Conservation (phyloP, 2,888 invertebrate genomes). For the Laothoe populi region DNA sequence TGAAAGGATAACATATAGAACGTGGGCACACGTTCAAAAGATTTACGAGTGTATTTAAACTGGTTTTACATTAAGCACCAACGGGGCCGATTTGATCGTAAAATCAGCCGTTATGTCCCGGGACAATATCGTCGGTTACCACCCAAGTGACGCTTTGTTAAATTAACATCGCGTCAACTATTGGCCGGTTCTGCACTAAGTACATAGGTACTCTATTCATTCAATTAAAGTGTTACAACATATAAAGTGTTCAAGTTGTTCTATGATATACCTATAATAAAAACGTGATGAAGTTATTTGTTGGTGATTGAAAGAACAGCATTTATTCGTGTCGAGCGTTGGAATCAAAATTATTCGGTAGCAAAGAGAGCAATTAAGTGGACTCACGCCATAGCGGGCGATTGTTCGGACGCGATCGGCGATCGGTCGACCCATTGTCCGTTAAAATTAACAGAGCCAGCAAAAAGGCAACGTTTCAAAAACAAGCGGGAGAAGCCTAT, state of each 20-base stretch:
- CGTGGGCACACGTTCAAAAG: conserved; percentile 72
- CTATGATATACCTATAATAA: not conserved
- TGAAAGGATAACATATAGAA: conserved; percentile 20
- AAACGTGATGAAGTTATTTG: conserved; percentile 42
- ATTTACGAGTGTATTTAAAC: conserved; percentile 83
- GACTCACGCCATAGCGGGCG: conserved; percentile 59
- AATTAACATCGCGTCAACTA: conserved; percentile 74
- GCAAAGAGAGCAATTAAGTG: conserved; percentile 72
- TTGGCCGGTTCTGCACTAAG: conserved; percentile 41
- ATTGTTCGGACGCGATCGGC: conserved; percentile 66
- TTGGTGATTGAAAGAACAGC: conserved; percentile 39
- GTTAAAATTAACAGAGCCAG: conserved; percentile 66
- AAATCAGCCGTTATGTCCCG: conserved; percentile 73
- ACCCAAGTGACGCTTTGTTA: conserved; percentile 71
- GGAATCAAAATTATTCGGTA: conserved; percentile 61
- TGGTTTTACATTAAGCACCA: conserved; percentile 80
- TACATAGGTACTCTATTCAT: conserved; percentile 21
- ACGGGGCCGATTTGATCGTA: conserved; percentile 79
- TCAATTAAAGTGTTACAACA: conserved; percentile 23
- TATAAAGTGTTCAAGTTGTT: conserved; percentile 30
- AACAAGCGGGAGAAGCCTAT: conserved; percentile 39
- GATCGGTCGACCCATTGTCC: conserved; percentile 68
- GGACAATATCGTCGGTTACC: conserved; percentile 78
- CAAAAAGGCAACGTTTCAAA: conserved; percentile 59
- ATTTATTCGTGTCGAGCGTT: conserved; percentile 41